phyloP scores from a whole-genome alignment of 92 coral and sea anemone species.

The Porites lobata region DNA sequence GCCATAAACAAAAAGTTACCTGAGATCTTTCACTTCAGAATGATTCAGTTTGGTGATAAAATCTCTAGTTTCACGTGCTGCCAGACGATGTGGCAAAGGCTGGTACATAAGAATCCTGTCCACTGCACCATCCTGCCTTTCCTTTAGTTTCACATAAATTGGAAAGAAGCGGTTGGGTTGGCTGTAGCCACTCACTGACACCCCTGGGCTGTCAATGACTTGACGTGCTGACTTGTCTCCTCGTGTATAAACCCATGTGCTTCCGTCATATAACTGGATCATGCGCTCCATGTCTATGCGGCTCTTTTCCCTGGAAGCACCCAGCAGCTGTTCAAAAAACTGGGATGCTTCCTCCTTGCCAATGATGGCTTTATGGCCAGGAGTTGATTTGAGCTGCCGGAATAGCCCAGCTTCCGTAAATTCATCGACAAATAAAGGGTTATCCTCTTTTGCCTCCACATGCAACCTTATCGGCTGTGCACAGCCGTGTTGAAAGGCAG shows the following conservation, averaged over 20 bases:
- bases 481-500: constrained; percentile 47
- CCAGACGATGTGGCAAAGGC: constrained; percentile 55
- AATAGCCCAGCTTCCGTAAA: constrained; percentile 67
- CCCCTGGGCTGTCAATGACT: constrained; percentile 27
- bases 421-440: constrained; percentile 31
- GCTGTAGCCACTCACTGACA: constrained; percentile 26
- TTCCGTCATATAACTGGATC: constrained; percentile 37
- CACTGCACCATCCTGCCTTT: constrained; percentile 66
- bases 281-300: constrained; percentile 28
- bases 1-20: constrained; percentile 26
- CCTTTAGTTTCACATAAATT: constrained; percentile 35
- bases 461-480: constrained; percentile 39
- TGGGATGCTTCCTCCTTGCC: constrained; percentile 39
- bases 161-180: constrained; percentile 46
- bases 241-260: constrained; percentile 45
- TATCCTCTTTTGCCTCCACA: constrained; percentile 28
- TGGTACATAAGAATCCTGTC: constrained; percentile 56
- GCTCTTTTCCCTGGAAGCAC: constrained; percentile 29
- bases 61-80: constrained; percentile 28
- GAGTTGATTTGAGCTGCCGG: constrained; percentile 41
- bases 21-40: constrained; percentile 44
- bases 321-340: constrained; percentile 30
- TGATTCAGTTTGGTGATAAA: constrained; percentile 10
- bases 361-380: constrained; percentile 33
- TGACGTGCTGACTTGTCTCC: constrained; percentile 34